These are phyloP conservation scores for Auanema freiburgensis DNA, from an alignment of 2,888 invertebrate genomes.

Conservation along the genomic window DNA sequence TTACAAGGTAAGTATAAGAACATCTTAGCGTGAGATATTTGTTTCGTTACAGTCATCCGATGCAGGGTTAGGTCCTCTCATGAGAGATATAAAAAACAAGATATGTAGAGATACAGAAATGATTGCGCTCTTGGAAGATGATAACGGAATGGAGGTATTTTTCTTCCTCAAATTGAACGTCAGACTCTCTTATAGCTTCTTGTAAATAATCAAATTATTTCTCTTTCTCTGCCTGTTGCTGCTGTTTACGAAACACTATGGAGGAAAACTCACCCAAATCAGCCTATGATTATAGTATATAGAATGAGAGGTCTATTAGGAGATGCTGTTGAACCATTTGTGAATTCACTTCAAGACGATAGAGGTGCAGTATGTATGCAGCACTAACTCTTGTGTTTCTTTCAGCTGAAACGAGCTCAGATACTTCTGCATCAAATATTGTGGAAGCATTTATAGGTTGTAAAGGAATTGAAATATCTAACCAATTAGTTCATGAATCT, in stretches of 20 bases:
- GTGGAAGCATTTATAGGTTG: too few species aligned
- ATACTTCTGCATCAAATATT: too few species aligned
- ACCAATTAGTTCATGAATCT: too few species aligned
- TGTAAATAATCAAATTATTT: constrained; percentile 96
- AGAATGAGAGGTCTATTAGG: constrained; percentile 95
- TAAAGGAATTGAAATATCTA: too few species aligned
- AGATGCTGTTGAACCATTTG: constrained; percentile 98
- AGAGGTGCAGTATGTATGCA: constrained; percentile 64
- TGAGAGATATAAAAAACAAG: constrained; percentile 98
- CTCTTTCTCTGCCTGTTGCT: constrained; percentile 86
- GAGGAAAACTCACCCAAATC: constrained; percentile 78
- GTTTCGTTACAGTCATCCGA: constrained; percentile 74
- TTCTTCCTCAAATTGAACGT: constrained; percentile 1
- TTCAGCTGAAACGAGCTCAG: too few species aligned
- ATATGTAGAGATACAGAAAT: constrained; percentile 81
- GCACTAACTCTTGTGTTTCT: too few species aligned
- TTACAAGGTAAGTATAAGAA: constrained; percentile 72
- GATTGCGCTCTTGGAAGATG: constrained; percentile 94
- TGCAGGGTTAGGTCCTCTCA: constrained; percentile 89
- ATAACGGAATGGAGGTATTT: constrained; percentile 87
- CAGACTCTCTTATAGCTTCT: constrained; percentile 70
- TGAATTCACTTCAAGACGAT: constrained; percentile 86
- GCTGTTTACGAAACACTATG: constrained; percentile 77
- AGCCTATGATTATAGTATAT: constrained; percentile 95
- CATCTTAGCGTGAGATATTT: not conserved